Conservation (phyloP, 2,113 vertebrate species). For the Vanacampus margaritifer region DNA sequence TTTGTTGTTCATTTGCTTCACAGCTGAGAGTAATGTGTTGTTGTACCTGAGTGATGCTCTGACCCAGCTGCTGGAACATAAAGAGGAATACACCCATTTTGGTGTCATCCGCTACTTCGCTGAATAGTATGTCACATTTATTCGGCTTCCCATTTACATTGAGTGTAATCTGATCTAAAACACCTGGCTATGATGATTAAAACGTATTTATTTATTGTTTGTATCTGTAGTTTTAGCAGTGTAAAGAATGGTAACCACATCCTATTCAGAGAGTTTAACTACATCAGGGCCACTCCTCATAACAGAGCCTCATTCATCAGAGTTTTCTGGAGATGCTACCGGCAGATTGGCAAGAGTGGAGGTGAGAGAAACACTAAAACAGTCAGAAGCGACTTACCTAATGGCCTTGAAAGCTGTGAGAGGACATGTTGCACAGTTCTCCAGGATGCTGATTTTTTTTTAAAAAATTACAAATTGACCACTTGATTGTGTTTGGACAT, state of each 20-base stretch:
- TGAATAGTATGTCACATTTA: conserved; percentile 85
- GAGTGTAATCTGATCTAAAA: not conserved
- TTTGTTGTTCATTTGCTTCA: conserved; percentile 1
- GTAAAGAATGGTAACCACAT: conserved; percentile 91
- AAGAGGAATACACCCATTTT: conserved; percentile 87
- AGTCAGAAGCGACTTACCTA: not conserved
- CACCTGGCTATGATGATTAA: not conserved
- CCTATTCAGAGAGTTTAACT: conserved; percentile 92
- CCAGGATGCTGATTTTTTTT: not conserved
- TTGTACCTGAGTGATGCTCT: conserved; percentile 94
- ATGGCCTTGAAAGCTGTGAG: not conserved
- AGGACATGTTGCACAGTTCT: not conserved
- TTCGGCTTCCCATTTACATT: not conserved
- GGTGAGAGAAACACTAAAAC: conserved; percentile 63
- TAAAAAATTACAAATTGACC: not conserved
- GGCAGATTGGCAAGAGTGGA: conserved; percentile 91
- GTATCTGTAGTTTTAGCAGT: conserved; percentile 84
- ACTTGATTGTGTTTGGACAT: not conserved
- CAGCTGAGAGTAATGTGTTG: conserved; percentile 86
- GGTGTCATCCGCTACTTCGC: conserved; percentile 90
- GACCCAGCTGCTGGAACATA: conserved; percentile 89
- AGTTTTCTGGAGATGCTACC: conserved; percentile 94
- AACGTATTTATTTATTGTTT: not conserved
- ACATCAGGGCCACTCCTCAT: conserved; percentile 87
- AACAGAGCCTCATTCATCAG: conserved; percentile 88